A percentile compares a stretch with the other conserved stretches of the same genome.
phyloP scores from a whole-genome alignment of 2,797 vertebrate species.

The Pangasius mekongensis region DNA sequence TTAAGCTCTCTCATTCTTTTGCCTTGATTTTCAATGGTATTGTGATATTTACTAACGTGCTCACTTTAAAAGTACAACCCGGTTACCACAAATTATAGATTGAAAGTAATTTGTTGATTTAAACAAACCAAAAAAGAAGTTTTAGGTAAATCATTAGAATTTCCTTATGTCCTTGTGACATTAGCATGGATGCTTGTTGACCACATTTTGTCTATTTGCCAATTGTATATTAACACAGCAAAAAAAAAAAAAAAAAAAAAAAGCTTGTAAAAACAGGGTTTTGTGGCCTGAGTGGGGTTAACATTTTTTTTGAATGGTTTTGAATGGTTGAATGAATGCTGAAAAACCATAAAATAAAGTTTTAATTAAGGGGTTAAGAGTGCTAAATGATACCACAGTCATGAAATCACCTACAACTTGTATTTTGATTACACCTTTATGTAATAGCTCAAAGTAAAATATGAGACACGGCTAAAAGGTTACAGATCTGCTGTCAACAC shows the following conservation, averaged over 20 bases:
- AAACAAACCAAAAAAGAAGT: neutral
- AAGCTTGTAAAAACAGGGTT: neutral
- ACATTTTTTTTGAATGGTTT: too few species aligned
- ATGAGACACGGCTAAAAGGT: neutral
- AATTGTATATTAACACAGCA: neutral
- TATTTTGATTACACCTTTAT: neutral
- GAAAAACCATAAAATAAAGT: neutral
- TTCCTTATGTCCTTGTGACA: neutral
- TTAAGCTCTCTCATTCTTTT: neutral
- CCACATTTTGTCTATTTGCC: neutral
- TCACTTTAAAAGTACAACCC: neutral
- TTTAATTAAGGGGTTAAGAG: neutral
- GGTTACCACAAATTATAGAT: neutral
- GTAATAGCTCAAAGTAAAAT: neutral
- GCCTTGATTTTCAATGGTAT: neutral
- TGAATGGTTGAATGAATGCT: too few species aligned
- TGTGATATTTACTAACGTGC: neutral
- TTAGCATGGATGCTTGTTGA: neutral
- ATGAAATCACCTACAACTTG: neutral
- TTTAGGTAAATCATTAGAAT: neutral
- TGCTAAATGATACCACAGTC: neutral
- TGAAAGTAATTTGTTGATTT: neutral
- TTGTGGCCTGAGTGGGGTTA: neutral
- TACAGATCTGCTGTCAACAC: neutral
- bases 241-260: too few species aligned